Evolutionary conservation across 2,888 invertebrate genomes (phyloP), one percentile per base, ranked within the genome.

Genomic region (Lepidonotus clava): DNA sequence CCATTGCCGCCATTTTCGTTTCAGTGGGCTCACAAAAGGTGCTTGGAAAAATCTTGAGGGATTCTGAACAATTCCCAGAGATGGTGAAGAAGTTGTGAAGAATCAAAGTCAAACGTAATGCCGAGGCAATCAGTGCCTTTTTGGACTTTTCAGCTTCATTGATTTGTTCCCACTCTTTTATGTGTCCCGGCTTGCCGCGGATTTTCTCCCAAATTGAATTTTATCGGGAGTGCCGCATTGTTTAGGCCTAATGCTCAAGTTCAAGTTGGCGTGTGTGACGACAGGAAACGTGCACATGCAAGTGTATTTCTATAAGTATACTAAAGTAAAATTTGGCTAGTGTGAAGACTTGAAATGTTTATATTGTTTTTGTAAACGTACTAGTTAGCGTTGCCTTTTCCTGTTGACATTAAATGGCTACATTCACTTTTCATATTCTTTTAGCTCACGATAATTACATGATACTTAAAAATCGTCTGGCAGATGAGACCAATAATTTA

Each of bases 181-280:
- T 61, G 61, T 28, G 28, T 24, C 61, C 61, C 61, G 32, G 32
- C 28, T 32, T 32, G 61, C 24, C 11, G 24, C 11, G 61, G 28
- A 61, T 61, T 61, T 28, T 61, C 61, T 61, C 28, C 61, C 61
- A 61, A 61, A 61, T 61, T 61, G 61, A 61, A 61, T 61, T 61
- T 61, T 28, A 61, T 61, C n/a, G 61, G n/a, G 61, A 61, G 61
- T 61, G 61, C 28, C 24, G 32, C 28, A 61, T 61, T 61, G 61
- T 61, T 61, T 61, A 32, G 11, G 53, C 28, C 4, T 28, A 61
- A 61, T 24, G 32, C 28, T 14, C 61, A 61, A 1, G 24, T 24
- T 61, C 28, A 61, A 61, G 28, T 61, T 46, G 46, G n/a, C n/a
- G n/a, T n/a, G n/a, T n/a, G n/a, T n/a, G n/a, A n/a, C n/a, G n/a